Percentiles rank a stretch among this genome's conserved stretches.
Evolutionary conservation across 2,113 vertebrate genomes (phyloP).

Genomic region (Eudorcas thomsonii): DNA sequence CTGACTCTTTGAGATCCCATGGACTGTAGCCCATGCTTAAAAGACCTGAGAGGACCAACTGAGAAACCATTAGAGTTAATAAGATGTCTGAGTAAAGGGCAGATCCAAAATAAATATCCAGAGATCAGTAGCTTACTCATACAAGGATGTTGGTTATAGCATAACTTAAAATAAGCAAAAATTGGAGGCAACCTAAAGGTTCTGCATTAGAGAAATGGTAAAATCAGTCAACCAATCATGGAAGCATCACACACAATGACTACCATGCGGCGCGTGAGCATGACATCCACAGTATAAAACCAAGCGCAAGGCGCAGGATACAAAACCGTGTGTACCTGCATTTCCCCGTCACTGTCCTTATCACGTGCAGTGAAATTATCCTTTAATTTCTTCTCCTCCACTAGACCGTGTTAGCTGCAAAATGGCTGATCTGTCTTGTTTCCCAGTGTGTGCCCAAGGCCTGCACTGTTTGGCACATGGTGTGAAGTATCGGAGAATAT

Average conservation of each 20-base stretch:
- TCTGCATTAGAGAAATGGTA: not conserved
- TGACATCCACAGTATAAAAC: not conserved
- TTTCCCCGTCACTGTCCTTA: not conserved
- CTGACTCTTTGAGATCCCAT: not conserved
- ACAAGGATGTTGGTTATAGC: not conserved
- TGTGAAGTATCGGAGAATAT: not conserved
- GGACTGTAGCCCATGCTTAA: not conserved
- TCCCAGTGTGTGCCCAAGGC: not conserved
- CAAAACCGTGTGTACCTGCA: not conserved
- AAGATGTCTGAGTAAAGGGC: not conserved
- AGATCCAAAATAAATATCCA: conserved; percentile 19
- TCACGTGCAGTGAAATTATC: not conserved
- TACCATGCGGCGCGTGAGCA: not conserved
- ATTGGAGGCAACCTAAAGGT: not conserved
- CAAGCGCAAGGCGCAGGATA: not conserved
- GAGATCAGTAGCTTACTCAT: not conserved
- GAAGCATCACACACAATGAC: not conserved
- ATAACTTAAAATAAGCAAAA: not conserved
- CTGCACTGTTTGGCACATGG: not conserved
- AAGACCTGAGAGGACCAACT: not conserved
- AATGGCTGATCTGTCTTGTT: not conserved
- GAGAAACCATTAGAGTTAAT: not conserved
- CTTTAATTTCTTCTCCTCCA: not conserved
- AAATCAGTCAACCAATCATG: not conserved
- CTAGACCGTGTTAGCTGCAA: not conserved